Evolutionary conservation across 2,797 vertebrate species (phyloP).

Genomic region (Melopsittacus undulatus): DNA sequence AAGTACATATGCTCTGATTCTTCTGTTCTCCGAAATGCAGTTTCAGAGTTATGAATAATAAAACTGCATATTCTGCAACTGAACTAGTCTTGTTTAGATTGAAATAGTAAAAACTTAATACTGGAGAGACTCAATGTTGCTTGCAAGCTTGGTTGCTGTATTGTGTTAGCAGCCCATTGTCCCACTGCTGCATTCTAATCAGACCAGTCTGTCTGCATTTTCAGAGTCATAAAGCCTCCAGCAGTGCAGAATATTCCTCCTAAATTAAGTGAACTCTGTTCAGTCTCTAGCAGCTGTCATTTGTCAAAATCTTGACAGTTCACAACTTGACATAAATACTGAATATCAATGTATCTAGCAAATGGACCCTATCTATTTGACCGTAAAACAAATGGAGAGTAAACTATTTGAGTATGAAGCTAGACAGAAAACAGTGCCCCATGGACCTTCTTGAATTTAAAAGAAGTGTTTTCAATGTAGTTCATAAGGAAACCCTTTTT

Average conservation of each 20-base stretch:
- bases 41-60: not conserved
- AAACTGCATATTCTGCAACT: not conserved
- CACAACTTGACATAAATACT: constrained; percentile 32
- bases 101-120: not conserved
- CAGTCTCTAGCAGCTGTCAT: constrained; percentile 25
- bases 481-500: constrained; percentile 30
- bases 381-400: constrained; percentile 40
- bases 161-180: constrained; percentile 28
- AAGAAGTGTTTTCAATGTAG: not conserved
- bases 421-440: not conserved
- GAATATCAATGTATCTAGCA: constrained; percentile 12
- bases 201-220: constrained; percentile 58
- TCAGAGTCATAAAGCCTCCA: constrained; percentile 19
- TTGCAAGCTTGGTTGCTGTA: constrained; percentile 4
- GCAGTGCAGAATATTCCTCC: constrained; percentile 42
- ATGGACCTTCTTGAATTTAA: not conserved
- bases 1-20: not conserved
- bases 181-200: constrained; percentile 34
- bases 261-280: constrained; percentile 44
- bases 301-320: constrained; percentile 34
- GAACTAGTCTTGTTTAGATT: not conserved
- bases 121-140: not conserved
- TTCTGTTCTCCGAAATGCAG: not conserved
- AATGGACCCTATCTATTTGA: constrained; percentile 24
- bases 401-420: not conserved